Evolutionary conservation across 2,797 vertebrate genomes (phyloP), one percentile per base, ranked within the genome.

Genomic region (Lutjanus argentimaculatus): DNA sequence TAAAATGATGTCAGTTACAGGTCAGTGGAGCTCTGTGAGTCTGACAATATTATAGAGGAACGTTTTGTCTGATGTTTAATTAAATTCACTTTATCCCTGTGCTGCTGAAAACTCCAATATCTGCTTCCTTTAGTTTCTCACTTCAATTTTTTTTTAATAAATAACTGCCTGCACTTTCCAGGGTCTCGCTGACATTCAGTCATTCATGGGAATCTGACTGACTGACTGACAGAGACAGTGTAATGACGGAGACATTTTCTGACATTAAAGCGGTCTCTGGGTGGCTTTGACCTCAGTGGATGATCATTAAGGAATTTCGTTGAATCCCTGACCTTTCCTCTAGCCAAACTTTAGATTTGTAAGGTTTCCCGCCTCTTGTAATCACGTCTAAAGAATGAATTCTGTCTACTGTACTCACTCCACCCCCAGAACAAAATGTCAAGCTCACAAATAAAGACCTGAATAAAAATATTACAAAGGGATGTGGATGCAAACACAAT

Each of bases 31-130:
- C 56, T 67, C 43, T 7, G 43, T 0, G 7, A 17, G 9, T 51
- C 21, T 17, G 30, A 36, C 42, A 53, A 52, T 17, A 21, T 65
- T 58, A 17, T 55, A 42, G 2, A 71, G 36, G 30, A 42, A 62
- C 56, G 65, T 43, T 66, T 61, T 75, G 71, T 72, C 62, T 36
- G 12, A 30, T 9, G 68, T n/a, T 63, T 25, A 25, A 58, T 25
- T 30, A 68, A 6, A 6, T 12, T 59, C 14, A 7, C 8, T 30
- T 16, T 8, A 4, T 45, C 42, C 30, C 4, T 36, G 30, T 36
- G 30, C 30, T 36, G 30, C 30, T 36, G 30, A 36, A 36, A 36
- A 36, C 30, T 36, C 30, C 30, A 36, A 36, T 36, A 36, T 36
- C 62, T 72, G 61, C 61, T 57, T 51, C 51, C 19, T 55, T 22